Conservation (phyloP, 2,888 invertebrate genomes). For the Nemoura dubitans region DNA sequence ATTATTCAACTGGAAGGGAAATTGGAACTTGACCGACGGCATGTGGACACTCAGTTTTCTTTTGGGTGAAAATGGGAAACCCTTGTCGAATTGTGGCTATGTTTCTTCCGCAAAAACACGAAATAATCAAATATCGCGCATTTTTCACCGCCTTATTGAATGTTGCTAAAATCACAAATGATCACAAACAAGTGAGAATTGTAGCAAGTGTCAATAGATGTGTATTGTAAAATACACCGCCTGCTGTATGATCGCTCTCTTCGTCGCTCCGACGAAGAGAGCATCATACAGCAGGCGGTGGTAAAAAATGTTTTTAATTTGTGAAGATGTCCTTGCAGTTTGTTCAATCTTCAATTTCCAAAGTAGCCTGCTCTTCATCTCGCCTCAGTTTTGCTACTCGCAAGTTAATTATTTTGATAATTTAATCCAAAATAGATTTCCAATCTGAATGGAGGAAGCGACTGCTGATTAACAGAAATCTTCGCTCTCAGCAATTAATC, state of each 20-base stretch:
- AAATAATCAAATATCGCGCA: neutral
- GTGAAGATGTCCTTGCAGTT: neutral
- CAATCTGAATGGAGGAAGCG: neutral
- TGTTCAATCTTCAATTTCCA: too few species aligned
- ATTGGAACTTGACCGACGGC: neutral
- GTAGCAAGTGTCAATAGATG: too few species aligned
- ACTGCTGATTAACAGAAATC: conserved; percentile 7
- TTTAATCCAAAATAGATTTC: neutral
- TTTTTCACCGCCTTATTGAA: too few species aligned
- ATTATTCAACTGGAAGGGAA: neutral
- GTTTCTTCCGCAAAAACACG: neutral
- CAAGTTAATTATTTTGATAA: neutral
- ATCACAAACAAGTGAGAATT: too few species aligned
- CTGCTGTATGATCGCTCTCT: too few species aligned
- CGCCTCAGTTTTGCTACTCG: neutral
- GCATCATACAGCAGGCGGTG: too few species aligned
- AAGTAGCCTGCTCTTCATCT: neutral
- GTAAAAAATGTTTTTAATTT: too few species aligned
- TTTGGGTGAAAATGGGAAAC: neutral
- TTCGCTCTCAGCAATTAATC: neutral
- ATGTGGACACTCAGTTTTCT: neutral
- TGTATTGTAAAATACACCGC: too few species aligned
- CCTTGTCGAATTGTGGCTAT: neutral
- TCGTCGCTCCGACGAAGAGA: too few species aligned
- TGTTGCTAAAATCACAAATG: too few species aligned